These are phyloP conservation scores for Cardiocondyla obscurior DNA, from an alignment of 1,140 invertebrate genomes.

Conservation along the genomic window DNA sequence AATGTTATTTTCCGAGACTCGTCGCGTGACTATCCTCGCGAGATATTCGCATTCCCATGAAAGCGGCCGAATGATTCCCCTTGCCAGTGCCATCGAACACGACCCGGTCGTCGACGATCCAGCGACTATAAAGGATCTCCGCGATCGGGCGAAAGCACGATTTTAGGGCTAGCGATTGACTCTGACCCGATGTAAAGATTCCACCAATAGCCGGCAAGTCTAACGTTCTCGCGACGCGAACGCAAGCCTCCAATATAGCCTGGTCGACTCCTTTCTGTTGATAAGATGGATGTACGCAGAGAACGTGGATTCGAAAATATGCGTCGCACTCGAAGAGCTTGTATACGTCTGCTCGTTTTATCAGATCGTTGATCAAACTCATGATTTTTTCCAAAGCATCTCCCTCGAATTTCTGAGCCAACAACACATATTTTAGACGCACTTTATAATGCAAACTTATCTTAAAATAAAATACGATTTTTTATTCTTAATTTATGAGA, in stretches of 20 bases:
- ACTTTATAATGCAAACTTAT: neutral
- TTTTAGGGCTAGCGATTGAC: constrained; percentile 82
- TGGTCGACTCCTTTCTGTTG: constrained; percentile 78
- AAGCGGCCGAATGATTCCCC: constrained; percentile 86
- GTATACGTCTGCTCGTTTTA: constrained; percentile 78
- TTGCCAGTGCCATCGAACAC: constrained; percentile 85
- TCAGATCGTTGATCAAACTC: constrained; percentile 75
- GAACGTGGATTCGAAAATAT: constrained; percentile 77
- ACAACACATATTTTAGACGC: neutral
- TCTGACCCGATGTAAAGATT: constrained; percentile 83
- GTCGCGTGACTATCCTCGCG: neutral
- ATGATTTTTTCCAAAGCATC: constrained; percentile 76
- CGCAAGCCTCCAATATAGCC: constrained; percentile 82
- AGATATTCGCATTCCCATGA: constrained; percentile 81
- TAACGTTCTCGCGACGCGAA: constrained; percentile 81
- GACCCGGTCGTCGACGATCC: constrained; percentile 83
- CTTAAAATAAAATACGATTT: neutral
- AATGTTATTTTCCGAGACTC: neutral
- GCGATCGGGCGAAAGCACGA: constrained; percentile 83
- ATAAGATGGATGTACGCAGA: constrained; percentile 82
- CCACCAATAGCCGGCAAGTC: constrained; percentile 83
- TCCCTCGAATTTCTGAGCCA: constrained; percentile 71
- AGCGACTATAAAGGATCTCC: constrained; percentile 85
- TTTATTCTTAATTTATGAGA: too few species aligned
- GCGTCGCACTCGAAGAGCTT: constrained; percentile 70